Base-by-base conservation (phyloP, 2,888 invertebrate species). In the Ametastegia equiseti region DNA sequence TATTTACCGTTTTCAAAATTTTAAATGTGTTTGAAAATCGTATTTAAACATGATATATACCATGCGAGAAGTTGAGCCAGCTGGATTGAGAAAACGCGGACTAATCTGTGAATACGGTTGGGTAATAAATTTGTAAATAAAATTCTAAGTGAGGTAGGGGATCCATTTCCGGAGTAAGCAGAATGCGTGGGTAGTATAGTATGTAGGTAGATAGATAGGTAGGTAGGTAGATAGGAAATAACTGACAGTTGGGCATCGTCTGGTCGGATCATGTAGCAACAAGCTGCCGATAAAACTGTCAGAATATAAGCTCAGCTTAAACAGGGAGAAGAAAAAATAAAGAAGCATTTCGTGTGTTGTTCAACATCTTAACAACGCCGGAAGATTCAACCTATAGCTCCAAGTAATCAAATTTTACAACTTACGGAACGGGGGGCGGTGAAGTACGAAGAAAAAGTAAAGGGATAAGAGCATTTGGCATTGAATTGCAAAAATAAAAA, bases 281-380 rank as follows among this genome's bases (percentile, higher is more conserved):
- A 75, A 75, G 73, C 73, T 75, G 73, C 15, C 73, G n/a, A 36
- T 75, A 54, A 75, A 75, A 9, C 33, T 33, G 45, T 71, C 45
- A 27, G 45, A 23, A 45, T 23, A 27, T n/a, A 30, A 71, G 45
- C 27, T 30, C 4, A n/a, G 27, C 47, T 47, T 0, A 15, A 71
- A 15, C 13, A 7, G 3, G n/a, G n/a, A n/a, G n/a, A n/a, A n/a
- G n/a, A 36, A n/a, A 19, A 65, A 27, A 23, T 23, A 11, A 30
- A 30, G 23, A 30, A 60, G 39, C 67, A 0, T 67, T 11, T 1
- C 2, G 39, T 39, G 19, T 2, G 27, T 67, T 19, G 19, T 39
- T n/a, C 7, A 39, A n/a, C 27, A 39, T 42, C 19, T 19, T 67
- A 19, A 42, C 2, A 71, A 45, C 30, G 4, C 9, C 11, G 11